Evolutionary conservation across 2,888 invertebrate genomes (phyloP).

Genomic region (Ectobius pallidus): DNA sequence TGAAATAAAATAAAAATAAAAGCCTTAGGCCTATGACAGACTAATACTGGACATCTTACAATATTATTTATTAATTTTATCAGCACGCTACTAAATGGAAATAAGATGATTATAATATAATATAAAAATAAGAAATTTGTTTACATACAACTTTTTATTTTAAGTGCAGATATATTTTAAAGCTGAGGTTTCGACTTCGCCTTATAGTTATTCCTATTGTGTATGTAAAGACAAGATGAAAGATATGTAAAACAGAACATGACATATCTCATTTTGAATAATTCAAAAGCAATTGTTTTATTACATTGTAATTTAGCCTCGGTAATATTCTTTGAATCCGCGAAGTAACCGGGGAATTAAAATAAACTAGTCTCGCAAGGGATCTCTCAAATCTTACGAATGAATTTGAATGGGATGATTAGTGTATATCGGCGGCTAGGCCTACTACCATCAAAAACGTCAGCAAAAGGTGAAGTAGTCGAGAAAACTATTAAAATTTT

Average conservation of each 20-base stretch:
- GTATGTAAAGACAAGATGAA: neutral
- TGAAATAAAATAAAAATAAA: no score
- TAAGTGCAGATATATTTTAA: no score
- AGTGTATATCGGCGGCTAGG: neutral
- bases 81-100: no score
- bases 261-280: neutral
- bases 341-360: no score
- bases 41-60: no score
- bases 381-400: neutral
- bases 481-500: constrained; percentile 26
- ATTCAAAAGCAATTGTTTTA: constrained; percentile 6
- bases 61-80: no score
- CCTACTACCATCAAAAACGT: constrained; percentile 1
- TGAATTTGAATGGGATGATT: neutral
- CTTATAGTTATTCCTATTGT: no score
- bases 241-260: constrained; percentile 5
- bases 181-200: no score
- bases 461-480: neutral
- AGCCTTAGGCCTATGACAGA: no score
- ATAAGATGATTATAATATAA: no score
- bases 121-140: no score
- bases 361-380: neutral
- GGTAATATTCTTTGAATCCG: neutral
- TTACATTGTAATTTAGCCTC: neutral
- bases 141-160: no score